Evolutionary conservation across 2,888 invertebrate species (phyloP).

Genomic region (Eustalomyia histrio): DNA sequence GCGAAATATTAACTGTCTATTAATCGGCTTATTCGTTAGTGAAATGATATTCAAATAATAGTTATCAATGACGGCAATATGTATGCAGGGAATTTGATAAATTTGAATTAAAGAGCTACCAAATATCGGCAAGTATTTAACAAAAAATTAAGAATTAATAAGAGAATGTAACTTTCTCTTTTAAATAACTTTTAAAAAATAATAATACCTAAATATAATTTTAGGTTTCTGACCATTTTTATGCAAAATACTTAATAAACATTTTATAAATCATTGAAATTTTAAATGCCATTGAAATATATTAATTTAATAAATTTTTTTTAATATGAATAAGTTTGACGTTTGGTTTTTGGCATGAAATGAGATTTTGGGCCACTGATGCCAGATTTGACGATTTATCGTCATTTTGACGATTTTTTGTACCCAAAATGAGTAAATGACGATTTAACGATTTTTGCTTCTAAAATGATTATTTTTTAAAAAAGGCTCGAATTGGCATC

Average conservation of each 20-base stretch:
- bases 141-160: background rate
- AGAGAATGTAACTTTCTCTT: background rate
- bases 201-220: background rate
- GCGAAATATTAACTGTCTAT: conserved; percentile 1
- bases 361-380: too few relatives aligned
- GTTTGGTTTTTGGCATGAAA: too few relatives aligned
- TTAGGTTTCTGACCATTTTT: conserved; percentile 9
- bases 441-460: too few relatives aligned
- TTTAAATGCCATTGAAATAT: too few relatives aligned
- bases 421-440: too few relatives aligned
- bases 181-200: background rate
- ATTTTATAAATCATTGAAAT: too few relatives aligned
- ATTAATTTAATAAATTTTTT: too few relatives aligned
- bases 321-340: too few relatives aligned
- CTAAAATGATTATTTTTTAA: too few relatives aligned
- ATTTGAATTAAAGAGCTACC: conserved; percentile 9
- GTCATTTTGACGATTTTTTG: too few relatives aligned
- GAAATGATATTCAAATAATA: conserved; percentile 8
- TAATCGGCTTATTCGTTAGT: conserved; percentile 1
- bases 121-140: conserved; percentile 12
- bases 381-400: too few relatives aligned
- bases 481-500: too few relatives aligned
- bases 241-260: background rate
- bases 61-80: conserved; percentile 19
- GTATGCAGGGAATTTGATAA: conserved; percentile 50